A percentile compares a stretch with the other conserved stretches of the same genome.
Evolutionary conservation across 2,797 vertebrate genomes (phyloP).

Genomic region (Acanthis flammea): DNA sequence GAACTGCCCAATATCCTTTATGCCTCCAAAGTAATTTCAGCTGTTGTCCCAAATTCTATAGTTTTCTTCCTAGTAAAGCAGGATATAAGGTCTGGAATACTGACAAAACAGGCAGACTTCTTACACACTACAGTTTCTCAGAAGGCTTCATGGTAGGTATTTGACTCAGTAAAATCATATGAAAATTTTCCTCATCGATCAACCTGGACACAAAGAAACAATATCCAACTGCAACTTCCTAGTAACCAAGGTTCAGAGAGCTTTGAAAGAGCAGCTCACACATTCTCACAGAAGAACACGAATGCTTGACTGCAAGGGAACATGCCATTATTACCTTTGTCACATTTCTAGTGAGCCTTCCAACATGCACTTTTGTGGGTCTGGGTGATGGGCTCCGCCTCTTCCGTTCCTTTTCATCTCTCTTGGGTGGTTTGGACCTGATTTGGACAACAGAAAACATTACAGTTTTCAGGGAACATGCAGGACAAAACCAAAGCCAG

Average conservation of each 20-base stretch:
- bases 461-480: background rate
- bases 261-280: background rate
- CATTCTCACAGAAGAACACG: fast-evolving
- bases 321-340: slow-evolving; percentile 85
- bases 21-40: background rate
- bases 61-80: background rate
- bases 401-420: slow-evolving; percentile 93
- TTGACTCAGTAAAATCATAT: background rate
- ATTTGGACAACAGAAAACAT: background rate
- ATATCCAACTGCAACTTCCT: background rate
- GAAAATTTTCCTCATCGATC: background rate
- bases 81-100: background rate
- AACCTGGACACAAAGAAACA: background rate
- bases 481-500: background rate
- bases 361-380: slow-evolving; percentile 93
- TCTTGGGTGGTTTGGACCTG: slow-evolving; percentile 94
- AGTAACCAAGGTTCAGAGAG: background rate
- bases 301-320: background rate
- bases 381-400: slow-evolving; percentile 92
- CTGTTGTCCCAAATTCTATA: background rate
- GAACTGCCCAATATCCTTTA: background rate
- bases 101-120: background rate
- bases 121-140: background rate
- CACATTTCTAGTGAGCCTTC: slow-evolving; percentile 92
- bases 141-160: background rate